phyloP scores from a whole-genome alignment of 2,888 invertebrate species.

The Ophraella communa region DNA sequence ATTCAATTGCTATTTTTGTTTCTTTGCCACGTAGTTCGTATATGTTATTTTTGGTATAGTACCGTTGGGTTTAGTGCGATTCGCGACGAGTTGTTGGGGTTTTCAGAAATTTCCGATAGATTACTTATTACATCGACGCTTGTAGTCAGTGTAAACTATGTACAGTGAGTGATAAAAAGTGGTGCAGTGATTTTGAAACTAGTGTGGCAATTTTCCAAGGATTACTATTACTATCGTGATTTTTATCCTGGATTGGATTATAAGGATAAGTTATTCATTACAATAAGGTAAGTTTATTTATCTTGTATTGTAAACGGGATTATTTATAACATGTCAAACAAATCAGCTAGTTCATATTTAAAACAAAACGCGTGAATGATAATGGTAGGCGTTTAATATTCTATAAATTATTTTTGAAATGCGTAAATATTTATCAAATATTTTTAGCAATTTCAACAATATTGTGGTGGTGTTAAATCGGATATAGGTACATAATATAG shows the following conservation, averaged over 20 bases:
- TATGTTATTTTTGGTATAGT: constrained; percentile 47
- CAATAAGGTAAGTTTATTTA: constrained; percentile 20
- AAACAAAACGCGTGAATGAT: too few relatives aligned
- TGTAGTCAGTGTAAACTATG: constrained; percentile 15
- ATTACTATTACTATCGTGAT: constrained; percentile 24
- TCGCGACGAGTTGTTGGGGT: constrained; percentile 33
- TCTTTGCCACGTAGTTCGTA: constrained; percentile 49
- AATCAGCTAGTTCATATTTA: too few relatives aligned
- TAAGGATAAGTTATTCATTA: constrained; percentile 21
- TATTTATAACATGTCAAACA: too few relatives aligned
- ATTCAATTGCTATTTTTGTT: constrained; percentile 46
- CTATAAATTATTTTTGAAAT: too few relatives aligned
- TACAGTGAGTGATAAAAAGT: constrained; percentile 18
- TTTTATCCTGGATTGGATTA: constrained; percentile 28
- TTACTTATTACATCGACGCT: neutral
- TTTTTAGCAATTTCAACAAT: too few relatives aligned
- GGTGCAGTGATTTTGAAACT: constrained; percentile 16
- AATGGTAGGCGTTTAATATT: too few relatives aligned
- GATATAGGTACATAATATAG: too few relatives aligned
- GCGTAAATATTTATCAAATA: too few relatives aligned
- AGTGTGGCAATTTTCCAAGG: constrained; percentile 22
- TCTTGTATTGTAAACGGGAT: neutral
- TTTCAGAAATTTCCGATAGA: constrained; percentile 12
- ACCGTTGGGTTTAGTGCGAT: constrained; percentile 38
- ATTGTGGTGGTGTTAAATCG: too few relatives aligned